These are phyloP conservation scores for Yponomeuta plumbellus DNA, from an alignment of 2,888 invertebrate genomes.

Conservation along the genomic window DNA sequence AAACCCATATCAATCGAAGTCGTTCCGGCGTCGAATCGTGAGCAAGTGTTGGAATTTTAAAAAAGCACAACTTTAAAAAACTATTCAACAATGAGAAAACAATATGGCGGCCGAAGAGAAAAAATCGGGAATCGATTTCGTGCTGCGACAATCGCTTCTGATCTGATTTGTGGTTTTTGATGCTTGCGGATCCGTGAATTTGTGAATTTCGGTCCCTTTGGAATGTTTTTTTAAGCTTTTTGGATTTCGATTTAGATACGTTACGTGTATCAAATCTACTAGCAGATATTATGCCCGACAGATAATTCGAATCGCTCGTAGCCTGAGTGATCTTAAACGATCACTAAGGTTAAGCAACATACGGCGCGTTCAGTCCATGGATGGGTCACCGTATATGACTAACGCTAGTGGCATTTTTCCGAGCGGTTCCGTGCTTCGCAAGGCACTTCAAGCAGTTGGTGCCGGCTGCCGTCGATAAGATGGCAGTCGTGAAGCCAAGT, in stretches of 20 bases:
- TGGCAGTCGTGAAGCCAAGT: no score
- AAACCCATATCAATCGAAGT: constrained; percentile 38
- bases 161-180: constrained; percentile 28
- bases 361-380: no score
- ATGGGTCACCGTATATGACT: no score
- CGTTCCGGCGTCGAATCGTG: constrained; percentile 17
- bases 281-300: no score
- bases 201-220: constrained; percentile 17
- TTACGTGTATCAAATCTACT: no score
- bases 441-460: no score
- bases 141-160: constrained; percentile 24
- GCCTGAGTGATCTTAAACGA: no score
- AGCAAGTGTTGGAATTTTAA: constrained; percentile 17
- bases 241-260: neutral
- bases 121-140: constrained; percentile 21
- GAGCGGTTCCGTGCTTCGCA: no score
- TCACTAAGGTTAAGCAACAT: no score
- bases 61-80: neutral
- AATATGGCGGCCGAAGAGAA: constrained; percentile 12
- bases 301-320: no score
- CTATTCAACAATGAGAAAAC: neutral
- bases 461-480: no score
- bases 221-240: neutral
- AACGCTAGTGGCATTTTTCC: no score
- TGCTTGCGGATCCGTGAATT: constrained; percentile 26